These are phyloP conservation scores for Poecilia picta DNA, from an alignment of 2,797 vertebrate genomes.

Conservation along the genomic window DNA sequence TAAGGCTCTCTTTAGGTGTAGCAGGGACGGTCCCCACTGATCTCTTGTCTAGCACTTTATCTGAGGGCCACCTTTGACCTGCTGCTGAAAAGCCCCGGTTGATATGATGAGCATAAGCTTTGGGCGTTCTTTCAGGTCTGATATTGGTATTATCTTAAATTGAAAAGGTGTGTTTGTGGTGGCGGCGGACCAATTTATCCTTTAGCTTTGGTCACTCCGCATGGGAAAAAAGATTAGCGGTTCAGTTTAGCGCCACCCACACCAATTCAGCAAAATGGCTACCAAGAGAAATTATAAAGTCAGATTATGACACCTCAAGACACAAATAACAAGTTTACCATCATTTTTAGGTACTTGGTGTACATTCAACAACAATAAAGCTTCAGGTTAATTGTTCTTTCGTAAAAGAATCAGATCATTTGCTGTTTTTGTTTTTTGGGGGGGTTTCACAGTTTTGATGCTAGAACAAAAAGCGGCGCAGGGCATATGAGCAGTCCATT, in stretches of 20 bases:
- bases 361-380: background rate
- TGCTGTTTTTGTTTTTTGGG: slow-evolving; percentile 9
- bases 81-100: slow-evolving; percentile 89
- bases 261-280: slow-evolving; percentile 78
- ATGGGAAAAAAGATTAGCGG: slow-evolving; percentile 97
- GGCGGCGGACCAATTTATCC: slow-evolving; percentile 90
- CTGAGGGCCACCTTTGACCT: slow-evolving; percentile 96
- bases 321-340: slow-evolving; percentile 81
- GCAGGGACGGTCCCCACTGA: slow-evolving; percentile 89
- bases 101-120: slow-evolving; percentile 90
- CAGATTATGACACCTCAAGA: slow-evolving; percentile 84
- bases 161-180: slow-evolving; percentile 92
- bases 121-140: slow-evolving; percentile 92
- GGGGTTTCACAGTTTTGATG: slow-evolving; percentile 7
- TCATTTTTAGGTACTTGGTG: background rate
- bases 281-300: slow-evolving; percentile 88
- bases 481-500: slow-evolving; percentile 70
- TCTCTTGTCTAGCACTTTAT: slow-evolving; percentile 98
- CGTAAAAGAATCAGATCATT: slow-evolving; percentile 8
- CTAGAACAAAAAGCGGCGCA: slow-evolving; percentile 42
- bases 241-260: slow-evolving; percentile 65
- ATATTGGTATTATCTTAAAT: slow-evolving; percentile 90
- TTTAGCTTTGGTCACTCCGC: slow-evolving; percentile 87
- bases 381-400: background rate
- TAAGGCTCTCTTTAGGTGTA: slow-evolving; percentile 79